Evolutionary conservation across 1,140 invertebrate species (phyloP).

Genomic region (Drosophila kohkoa): DNA sequence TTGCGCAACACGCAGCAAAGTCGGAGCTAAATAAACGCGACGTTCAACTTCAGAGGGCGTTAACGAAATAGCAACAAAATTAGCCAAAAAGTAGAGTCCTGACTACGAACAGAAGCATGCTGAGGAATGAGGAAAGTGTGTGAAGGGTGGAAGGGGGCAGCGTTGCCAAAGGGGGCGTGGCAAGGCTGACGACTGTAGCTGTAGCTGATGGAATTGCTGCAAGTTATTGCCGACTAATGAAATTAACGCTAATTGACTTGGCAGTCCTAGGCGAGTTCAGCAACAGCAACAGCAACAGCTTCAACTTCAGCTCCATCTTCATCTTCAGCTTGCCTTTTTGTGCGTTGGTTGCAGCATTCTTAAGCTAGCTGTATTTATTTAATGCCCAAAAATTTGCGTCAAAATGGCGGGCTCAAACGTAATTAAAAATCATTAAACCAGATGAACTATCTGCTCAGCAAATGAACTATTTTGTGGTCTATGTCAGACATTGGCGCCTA

Average conservation of each 20-base stretch:
- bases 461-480: slow-evolving; percentile 46
- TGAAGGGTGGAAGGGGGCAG: slow-evolving; percentile 6
- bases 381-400: background rate
- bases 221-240: slow-evolving; percentile 80
- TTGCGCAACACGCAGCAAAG: slow-evolving; percentile 23
- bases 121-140: background rate
- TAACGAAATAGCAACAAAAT: slow-evolving; percentile 78
- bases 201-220: slow-evolving; percentile 70
- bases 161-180: slow-evolving; percentile 7
- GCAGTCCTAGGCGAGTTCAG: slow-evolving; percentile 39
- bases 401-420: slow-evolving; percentile 25
- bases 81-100: slow-evolving; percentile 76
- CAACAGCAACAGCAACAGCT: too few relatives aligned
- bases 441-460: slow-evolving; percentile 24
- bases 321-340: slow-evolving; percentile 1
- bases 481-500: background rate
- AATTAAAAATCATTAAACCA: slow-evolving; percentile 44
- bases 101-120: slow-evolving; percentile 5
- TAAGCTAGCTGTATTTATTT: slow-evolving; percentile 21
- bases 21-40: slow-evolving; percentile 66
- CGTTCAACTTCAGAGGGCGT: slow-evolving; percentile 74
- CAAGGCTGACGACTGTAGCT: slow-evolving; percentile 43
- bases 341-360: background rate
- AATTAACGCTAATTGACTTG: slow-evolving; percentile 81
- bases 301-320: background rate